Evolutionary conservation across 2,113 vertebrate genomes (phyloP).

Genomic region (Peucedramus taeniatus): DNA sequence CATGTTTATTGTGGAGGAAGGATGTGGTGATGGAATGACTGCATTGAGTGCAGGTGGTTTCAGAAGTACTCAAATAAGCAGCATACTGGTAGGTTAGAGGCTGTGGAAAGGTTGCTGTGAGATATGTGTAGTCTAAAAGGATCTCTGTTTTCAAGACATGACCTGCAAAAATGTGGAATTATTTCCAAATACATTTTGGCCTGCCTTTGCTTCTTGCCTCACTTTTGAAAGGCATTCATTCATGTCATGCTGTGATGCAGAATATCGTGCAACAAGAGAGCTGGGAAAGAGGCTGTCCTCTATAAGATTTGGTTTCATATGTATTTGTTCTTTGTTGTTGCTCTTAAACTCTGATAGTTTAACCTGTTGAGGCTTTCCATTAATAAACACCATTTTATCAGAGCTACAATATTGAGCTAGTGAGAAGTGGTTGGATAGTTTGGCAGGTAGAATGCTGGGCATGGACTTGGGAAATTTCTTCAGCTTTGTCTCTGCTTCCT

Average conservation of each 20-base stretch:
- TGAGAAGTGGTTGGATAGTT: neutral
- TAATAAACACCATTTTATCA: neutral
- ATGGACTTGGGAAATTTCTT: neutral
- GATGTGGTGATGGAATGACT: neutral
- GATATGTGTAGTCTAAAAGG: neutral
- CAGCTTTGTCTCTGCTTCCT: neutral
- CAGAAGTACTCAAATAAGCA: neutral
- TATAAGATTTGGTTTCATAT: neutral
- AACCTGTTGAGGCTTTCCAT: neutral
- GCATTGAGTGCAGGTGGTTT: neutral
- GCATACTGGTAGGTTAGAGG: neutral
- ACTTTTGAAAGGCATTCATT: neutral
- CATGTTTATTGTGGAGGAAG: neutral
- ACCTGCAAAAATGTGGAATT: neutral
- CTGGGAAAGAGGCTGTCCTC: neutral
- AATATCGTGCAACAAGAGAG: neutral
- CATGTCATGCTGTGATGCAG: neutral
- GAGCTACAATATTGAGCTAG: neutral
- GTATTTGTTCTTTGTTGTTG: neutral
- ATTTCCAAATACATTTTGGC: neutral
- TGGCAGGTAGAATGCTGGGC: neutral
- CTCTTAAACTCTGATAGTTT: neutral
- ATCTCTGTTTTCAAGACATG: neutral
- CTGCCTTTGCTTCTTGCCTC: neutral
- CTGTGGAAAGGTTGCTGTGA: neutral